Conservation (phyloP, 2,888 invertebrate genomes). For the Coenonympha arcania region DNA sequence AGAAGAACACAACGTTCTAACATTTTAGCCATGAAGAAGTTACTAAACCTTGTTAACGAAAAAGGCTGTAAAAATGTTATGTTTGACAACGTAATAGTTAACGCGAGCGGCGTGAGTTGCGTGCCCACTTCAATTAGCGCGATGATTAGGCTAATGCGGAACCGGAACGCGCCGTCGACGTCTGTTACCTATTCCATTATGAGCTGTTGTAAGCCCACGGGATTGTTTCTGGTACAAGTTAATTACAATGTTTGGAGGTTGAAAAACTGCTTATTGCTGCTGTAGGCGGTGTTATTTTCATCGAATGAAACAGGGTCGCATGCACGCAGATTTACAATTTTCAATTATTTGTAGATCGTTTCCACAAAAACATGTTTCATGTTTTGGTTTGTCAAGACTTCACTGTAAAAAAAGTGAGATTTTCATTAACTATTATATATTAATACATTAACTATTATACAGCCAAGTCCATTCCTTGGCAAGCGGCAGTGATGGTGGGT, state of each 20-base stretch:
- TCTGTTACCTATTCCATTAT: slow-evolving; percentile 20
- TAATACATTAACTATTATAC: too few species aligned
- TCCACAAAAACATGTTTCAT: too few species aligned
- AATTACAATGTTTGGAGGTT: slow-evolving; percentile 11
- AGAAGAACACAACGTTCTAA: too few species aligned
- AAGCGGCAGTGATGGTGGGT: too few species aligned
- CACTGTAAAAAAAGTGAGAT: too few species aligned
- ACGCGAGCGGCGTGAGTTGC: slow-evolving; percentile 37
- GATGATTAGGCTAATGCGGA: slow-evolving; percentile 24
- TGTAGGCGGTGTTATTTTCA: background rate
- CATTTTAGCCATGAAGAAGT: too few species aligned
- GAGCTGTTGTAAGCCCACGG: slow-evolving; percentile 19
- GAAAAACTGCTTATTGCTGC: background rate
- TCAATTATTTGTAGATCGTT: too few species aligned
- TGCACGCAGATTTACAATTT: too few species aligned
- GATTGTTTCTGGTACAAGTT: slow-evolving; percentile 21
- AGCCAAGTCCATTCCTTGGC: too few species aligned
- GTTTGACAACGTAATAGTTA: slow-evolving; percentile 36
- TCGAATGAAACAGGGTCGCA: background rate
- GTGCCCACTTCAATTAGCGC: slow-evolving; percentile 42
- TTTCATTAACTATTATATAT: too few species aligned
- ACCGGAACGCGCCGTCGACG: slow-evolving; percentile 25
- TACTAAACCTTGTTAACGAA: background rate
- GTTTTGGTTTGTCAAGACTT: too few species aligned
- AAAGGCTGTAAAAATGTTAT: slow-evolving; percentile 24